Conservation (phyloP, 2,113 vertebrate genomes). For the Siniperca knerii region DNA sequence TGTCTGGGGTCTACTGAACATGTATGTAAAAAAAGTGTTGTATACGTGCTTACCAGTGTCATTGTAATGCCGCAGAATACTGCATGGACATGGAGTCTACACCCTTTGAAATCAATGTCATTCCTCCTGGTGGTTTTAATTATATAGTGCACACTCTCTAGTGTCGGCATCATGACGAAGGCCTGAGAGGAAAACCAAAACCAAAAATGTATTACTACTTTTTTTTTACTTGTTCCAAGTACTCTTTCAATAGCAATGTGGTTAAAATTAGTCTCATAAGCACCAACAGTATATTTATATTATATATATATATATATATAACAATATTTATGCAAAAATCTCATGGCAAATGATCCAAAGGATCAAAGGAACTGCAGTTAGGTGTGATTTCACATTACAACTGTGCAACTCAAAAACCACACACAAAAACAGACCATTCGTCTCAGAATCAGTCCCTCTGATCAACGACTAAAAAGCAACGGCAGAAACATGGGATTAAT, state of each 20-base stretch:
- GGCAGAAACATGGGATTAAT: background rate
- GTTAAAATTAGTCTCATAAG: too few relatives aligned
- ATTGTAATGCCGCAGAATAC: accelerated
- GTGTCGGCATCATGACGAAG: constrained; percentile 21
- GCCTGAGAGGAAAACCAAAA: constrained; percentile 50
- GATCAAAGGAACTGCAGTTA: too few relatives aligned
- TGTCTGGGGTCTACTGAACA: too few relatives aligned
- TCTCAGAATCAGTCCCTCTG: background rate
- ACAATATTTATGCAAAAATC: too few relatives aligned
- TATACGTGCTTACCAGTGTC: constrained; percentile 20
- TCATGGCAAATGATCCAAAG: too few relatives aligned
- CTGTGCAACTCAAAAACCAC: too few relatives aligned
- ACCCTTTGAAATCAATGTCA: accelerated
- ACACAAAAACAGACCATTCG: background rate
- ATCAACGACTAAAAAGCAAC: background rate
- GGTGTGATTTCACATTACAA: too few relatives aligned
- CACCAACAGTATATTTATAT: too few relatives aligned
- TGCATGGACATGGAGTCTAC: background rate
- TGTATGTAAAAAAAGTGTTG: background rate
- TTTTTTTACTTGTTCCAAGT: background rate
- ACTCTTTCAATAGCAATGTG: too few relatives aligned
- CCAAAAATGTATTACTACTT: background rate
- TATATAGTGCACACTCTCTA: accelerated
- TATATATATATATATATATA: too few relatives aligned
- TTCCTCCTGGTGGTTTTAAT: accelerated